phyloP scores from a whole-genome alignment of 2,113 vertebrate genomes.

The Aythya baeri region DNA sequence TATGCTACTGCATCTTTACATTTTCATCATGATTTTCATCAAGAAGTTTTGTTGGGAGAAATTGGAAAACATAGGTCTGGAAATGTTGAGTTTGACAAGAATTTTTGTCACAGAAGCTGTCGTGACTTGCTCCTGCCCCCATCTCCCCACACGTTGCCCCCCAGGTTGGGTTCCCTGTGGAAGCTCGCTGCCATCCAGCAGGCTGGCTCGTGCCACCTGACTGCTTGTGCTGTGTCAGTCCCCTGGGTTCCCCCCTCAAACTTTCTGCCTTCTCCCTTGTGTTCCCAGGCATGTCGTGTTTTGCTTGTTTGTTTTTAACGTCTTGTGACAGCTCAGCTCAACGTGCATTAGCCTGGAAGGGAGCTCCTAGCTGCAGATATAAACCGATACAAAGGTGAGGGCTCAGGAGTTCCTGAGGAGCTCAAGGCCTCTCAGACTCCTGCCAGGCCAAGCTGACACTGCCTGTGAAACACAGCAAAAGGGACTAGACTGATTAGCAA shows the following conservation, averaged over 20 bases:
- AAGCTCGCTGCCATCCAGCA: rapidly evolving
- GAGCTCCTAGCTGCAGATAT: background rate
- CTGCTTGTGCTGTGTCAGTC: background rate
- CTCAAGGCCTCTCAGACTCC: background rate
- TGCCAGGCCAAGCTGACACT: background rate
- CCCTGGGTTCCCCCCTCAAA: background rate
- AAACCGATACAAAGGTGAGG: rapidly evolving
- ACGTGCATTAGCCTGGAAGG: background rate
- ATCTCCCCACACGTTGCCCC: rapidly evolving
- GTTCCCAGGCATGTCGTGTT: background rate
- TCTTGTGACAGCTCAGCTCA: background rate
- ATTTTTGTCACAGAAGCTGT: background rate
- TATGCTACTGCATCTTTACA: rapidly evolving
- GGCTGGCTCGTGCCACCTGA: rapidly evolving
- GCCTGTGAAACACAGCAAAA: background rate
- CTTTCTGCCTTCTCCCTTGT: rapidly evolving
- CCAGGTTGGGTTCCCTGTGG: rapidly evolving
- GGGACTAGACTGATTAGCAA: background rate
- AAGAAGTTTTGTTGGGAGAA: background rate
- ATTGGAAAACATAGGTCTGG: background rate
- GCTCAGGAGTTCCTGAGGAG: background rate
- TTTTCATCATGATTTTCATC: too few species aligned
- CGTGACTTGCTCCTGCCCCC: rapidly evolving
- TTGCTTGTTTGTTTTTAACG: background rate
- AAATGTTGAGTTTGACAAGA: rapidly evolving